Evolutionary conservation across 1,140 invertebrate genomes (phyloP).

Genomic region (Dreissena rostriformis): DNA sequence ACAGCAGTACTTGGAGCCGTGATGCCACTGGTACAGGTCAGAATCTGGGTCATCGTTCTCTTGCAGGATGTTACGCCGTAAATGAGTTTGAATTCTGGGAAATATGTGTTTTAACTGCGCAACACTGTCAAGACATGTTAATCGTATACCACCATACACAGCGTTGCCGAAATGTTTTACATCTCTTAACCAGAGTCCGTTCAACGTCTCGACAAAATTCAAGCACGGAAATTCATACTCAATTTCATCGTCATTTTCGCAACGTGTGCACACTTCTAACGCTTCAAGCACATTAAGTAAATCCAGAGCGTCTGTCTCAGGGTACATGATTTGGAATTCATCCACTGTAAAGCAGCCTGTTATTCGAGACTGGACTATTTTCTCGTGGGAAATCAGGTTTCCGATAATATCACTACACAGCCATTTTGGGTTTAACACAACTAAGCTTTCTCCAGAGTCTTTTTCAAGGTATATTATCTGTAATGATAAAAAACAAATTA

Average conservation of each 20-base stretch:
- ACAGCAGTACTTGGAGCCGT: constrained; percentile 90
- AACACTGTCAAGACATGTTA: constrained; percentile 84
- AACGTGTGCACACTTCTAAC: constrained; percentile 88
- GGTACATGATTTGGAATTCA: constrained; percentile 90
- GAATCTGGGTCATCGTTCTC: constrained; percentile 83
- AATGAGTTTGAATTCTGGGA: constrained; percentile 88
- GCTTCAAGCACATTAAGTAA: constrained; percentile 82
- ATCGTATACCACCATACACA: constrained; percentile 87
- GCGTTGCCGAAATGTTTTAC: constrained; percentile 83
- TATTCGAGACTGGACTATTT: constrained; percentile 85
- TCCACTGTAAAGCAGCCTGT: constrained; percentile 90
- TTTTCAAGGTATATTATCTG: constrained; percentile 83
- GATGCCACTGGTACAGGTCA: constrained; percentile 91
- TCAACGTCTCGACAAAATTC: constrained; percentile 88
- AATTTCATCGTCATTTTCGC: constrained; percentile 88
- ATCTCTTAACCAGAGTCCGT: constrained; percentile 88
- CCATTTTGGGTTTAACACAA: constrained; percentile 89
- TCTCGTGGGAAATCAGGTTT: constrained; percentile 87
- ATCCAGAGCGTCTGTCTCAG: constrained; percentile 85
- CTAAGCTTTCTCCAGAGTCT: constrained; percentile 84
- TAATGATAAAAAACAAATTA: background rate
- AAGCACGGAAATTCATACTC: constrained; percentile 93
- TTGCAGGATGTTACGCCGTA: constrained; percentile 84
- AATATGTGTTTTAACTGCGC: constrained; percentile 86
- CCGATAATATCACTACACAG: constrained; percentile 88